These are phyloP conservation scores for Habropoda laboriosa DNA, from an alignment of 1,140 invertebrate genomes.

Conservation along the genomic window DNA sequence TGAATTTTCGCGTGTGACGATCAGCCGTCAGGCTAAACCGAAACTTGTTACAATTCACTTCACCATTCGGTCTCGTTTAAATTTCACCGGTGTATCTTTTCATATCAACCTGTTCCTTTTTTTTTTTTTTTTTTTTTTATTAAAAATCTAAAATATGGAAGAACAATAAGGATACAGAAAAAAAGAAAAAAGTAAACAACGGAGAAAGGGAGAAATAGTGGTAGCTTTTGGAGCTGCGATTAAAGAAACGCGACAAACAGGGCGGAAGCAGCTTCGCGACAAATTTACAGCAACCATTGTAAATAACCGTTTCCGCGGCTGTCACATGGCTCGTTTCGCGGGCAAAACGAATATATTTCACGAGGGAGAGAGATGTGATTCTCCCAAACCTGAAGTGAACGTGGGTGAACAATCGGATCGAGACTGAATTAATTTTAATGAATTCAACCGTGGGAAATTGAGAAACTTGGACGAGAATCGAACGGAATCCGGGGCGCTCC, in stretches of 20 bases:
- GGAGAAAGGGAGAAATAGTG: too few relatives aligned
- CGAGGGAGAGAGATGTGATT: too few relatives aligned
- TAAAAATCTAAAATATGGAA: not conserved
- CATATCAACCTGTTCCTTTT: too few relatives aligned
- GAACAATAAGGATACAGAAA: not conserved
- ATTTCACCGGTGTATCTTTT: too few relatives aligned
- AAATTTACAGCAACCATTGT: not conserved
- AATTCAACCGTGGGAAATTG: not conserved
- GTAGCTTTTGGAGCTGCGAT: not conserved
- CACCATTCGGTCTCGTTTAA: not conserved
- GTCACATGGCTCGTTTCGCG: not conserved
- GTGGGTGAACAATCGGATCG: not conserved
- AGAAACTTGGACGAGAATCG: not conserved
- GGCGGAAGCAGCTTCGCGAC: not conserved
- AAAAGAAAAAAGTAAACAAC: not conserved
- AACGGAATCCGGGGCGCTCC: not conserved
- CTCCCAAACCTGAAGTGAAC: not conserved
- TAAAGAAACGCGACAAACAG: not conserved
- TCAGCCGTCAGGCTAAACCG: not conserved
- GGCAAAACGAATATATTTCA: slow-evolving; percentile 3
- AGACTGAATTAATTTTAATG: not conserved
- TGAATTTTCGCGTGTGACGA: not conserved
- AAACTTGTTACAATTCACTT: not conserved
- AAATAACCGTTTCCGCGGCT: not conserved
- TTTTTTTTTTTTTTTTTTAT: not conserved